Evolutionary conservation across 2,797 vertebrate species (phyloP).

Genomic region (Alauda arvensis): DNA sequence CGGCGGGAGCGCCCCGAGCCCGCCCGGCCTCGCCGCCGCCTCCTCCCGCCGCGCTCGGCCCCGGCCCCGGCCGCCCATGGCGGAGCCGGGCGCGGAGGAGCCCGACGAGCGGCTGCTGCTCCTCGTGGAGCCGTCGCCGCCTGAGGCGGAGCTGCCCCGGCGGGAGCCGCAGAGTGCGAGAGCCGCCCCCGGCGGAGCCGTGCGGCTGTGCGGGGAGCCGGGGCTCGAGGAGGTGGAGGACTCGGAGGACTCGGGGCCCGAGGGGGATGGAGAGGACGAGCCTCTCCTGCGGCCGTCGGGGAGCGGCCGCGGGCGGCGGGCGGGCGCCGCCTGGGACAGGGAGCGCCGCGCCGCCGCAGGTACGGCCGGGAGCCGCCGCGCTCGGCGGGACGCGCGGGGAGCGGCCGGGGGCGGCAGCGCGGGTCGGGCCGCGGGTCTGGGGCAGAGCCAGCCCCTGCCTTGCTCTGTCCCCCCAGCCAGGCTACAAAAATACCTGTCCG

Average conservation of each 20-base stretch:
- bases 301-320: not conserved
- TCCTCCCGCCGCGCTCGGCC: not conserved
- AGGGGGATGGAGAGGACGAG: constrained; percentile 62
- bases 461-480: not conserved
- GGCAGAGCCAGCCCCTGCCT: not conserved
- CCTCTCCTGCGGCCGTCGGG: constrained; percentile 61
- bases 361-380: not conserved
- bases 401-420: not conserved
- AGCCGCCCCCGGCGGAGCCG: not conserved
- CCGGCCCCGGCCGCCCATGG: not conserved
- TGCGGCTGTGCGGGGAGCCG: not conserved
- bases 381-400: not conserved
- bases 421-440: not conserved
- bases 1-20: not conserved
- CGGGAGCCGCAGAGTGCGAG: not conserved
- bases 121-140: not conserved
- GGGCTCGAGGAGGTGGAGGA: not conserved
- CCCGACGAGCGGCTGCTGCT: not conserved
- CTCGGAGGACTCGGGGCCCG: constrained; percentile 42
- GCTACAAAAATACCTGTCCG: rapidly evolving
- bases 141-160: not conserved
- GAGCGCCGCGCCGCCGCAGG: constrained; percentile 28
- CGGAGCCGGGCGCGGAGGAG: not conserved
- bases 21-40: not conserved
- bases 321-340: not conserved